phyloP scores from a whole-genome alignment of 2,113 vertebrate genomes.

The Fulica atra region DNA sequence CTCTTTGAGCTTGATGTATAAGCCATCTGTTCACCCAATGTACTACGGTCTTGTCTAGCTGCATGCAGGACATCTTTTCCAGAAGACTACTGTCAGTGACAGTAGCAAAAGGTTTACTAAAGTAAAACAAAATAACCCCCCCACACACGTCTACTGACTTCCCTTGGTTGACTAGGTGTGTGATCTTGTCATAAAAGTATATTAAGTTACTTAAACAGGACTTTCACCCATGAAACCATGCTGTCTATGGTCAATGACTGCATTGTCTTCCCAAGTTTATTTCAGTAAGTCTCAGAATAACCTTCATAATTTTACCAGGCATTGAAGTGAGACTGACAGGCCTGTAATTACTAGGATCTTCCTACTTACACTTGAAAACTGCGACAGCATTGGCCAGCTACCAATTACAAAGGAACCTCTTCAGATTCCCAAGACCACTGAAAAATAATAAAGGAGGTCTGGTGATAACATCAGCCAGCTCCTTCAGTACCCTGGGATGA shows the following conservation, averaged over 20 bases:
- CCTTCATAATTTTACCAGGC: background rate
- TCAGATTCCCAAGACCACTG: background rate
- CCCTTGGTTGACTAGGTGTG: background rate
- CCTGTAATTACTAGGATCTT: background rate
- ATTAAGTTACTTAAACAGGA: background rate
- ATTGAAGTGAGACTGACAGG: background rate
- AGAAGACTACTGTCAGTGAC: background rate
- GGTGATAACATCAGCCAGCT: accelerated
- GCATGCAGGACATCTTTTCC: background rate
- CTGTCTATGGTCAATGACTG: background rate
- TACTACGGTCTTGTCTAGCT: background rate
- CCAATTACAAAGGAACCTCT: background rate
- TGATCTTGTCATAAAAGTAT: background rate
- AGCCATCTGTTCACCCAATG: background rate
- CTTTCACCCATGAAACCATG: background rate
- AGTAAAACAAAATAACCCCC: background rate
- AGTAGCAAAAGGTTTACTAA: background rate
- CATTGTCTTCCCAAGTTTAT: background rate
- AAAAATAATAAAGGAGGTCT: background rate
- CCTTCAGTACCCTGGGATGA: background rate
- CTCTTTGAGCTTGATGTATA: background rate
- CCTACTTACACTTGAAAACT: background rate
- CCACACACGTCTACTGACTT: background rate
- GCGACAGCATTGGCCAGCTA: background rate
- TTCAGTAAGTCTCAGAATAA: background rate